phyloP scores from a whole-genome alignment of 2,797 vertebrate species.

The Tapera naevia region DNA sequence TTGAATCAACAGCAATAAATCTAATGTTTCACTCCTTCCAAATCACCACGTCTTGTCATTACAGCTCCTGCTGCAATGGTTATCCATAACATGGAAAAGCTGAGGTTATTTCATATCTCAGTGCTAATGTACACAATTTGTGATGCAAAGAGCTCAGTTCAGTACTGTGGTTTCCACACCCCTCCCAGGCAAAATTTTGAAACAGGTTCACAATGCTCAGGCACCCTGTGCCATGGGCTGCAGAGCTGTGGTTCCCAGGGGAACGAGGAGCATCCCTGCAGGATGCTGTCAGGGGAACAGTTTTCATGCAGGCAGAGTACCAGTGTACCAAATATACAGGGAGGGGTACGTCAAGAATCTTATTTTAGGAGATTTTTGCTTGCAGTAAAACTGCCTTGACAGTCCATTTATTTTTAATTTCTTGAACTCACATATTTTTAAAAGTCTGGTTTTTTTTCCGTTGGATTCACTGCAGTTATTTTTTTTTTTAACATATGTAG shows the following conservation, averaged over 20 bases:
- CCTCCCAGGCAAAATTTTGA: background rate
- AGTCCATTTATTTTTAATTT: constrained; percentile 52
- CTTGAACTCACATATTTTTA: background rate
- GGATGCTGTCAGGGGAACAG: background rate
- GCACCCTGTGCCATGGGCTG: background rate
- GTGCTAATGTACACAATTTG: background rate
- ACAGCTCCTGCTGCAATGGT: background rate
- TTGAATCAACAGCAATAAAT: constrained; percentile 51
- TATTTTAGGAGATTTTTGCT: constrained; percentile 20
- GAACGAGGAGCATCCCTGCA: background rate
- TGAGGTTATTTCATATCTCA: background rate
- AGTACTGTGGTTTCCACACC: too few relatives aligned
- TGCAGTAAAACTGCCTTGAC: constrained; percentile 10
- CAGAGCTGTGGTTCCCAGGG: background rate
- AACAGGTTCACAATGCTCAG: background rate
- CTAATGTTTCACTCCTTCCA: constrained; percentile 21
- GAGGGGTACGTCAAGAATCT: background rate
- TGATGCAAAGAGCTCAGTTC: background rate
- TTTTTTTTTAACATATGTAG: constrained; percentile 54
- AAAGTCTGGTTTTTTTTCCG: background rate
- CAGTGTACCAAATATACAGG: background rate
- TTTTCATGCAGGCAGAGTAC: background rate
- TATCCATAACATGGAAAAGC: background rate
- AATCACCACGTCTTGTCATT: background rate
- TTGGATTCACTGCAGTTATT: constrained; percentile 37